Evolutionary conservation across 2,888 invertebrate species (phyloP).

Genomic region (Agrotis puta): DNA sequence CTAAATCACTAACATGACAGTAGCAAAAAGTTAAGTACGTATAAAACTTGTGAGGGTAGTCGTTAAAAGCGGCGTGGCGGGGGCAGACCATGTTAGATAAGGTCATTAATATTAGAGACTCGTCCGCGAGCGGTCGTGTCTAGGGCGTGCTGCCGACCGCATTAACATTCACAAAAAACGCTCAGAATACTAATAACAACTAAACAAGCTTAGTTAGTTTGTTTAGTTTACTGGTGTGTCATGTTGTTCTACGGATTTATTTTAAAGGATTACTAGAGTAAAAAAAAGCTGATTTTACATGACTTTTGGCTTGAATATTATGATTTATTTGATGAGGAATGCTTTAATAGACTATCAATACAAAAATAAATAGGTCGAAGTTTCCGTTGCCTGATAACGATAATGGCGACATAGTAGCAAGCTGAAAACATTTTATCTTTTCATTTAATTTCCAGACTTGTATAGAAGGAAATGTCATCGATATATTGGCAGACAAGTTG

Average conservation of each 20-base stretch:
- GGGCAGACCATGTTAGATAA: slow-evolving; percentile 30
- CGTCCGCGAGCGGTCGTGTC: slow-evolving; percentile 56
- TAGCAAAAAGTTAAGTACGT: slow-evolving; percentile 35
- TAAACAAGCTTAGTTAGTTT: slow-evolving; percentile 29
- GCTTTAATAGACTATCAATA: neutral
- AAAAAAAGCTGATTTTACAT: neutral
- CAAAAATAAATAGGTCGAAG: slow-evolving; percentile 8
- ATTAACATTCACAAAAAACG: slow-evolving; percentile 58
- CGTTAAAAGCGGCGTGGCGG: slow-evolving; percentile 20
- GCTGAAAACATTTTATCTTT: slow-evolving; percentile 14
- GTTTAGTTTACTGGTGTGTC: neutral
- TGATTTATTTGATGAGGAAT: slow-evolving; percentile 5
- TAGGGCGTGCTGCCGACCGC: slow-evolving; percentile 45
- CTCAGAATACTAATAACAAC: slow-evolving; percentile 56
- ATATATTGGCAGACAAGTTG: slow-evolving; percentile 18
- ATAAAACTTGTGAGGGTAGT: slow-evolving; percentile 42
- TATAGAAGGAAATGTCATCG: slow-evolving; percentile 17
- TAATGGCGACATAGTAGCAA: neutral
- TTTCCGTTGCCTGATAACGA: neutral
- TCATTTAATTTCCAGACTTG: slow-evolving; percentile 6
- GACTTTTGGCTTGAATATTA: neutral
- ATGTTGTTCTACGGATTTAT: slow-evolving; percentile 21
- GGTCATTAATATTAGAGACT: slow-evolving; percentile 60
- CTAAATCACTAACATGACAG: slow-evolving; percentile 14
- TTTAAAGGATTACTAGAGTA: neutral